Evolutionary conservation across 2,888 invertebrate genomes (phyloP).

Genomic region (Sphecodes monilicornis): DNA sequence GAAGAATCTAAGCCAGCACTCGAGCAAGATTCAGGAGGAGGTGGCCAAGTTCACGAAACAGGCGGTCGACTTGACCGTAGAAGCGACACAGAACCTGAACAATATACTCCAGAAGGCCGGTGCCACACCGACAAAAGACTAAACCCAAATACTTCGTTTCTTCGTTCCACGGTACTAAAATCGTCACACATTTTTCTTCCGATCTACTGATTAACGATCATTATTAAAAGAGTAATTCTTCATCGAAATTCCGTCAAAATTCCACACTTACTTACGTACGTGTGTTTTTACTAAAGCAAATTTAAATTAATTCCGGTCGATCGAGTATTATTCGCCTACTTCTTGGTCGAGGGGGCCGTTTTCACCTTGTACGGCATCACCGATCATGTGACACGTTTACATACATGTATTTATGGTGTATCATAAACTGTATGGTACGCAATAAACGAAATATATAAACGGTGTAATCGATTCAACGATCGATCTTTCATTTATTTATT

Average conservation of each 20-base stretch:
- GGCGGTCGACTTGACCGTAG: constrained; percentile 78
- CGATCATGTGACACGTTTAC: neutral
- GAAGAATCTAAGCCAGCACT: constrained; percentile 76
- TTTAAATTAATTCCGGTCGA: neutral
- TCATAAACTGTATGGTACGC: neutral
- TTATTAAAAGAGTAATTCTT: neutral
- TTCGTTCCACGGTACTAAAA: neutral
- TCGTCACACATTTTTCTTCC: neutral
- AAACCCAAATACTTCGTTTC: neutral
- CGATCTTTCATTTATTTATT: neutral
- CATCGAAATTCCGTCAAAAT: too few relatives aligned
- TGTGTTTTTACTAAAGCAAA: neutral
- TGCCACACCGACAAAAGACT: constrained; percentile 45
- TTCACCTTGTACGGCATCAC: neutral
- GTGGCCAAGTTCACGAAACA: constrained; percentile 79
- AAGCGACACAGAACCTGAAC: constrained; percentile 79
- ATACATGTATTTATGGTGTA: neutral
- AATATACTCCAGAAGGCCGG: constrained; percentile 77
- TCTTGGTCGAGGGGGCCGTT: neutral
- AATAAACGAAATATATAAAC: neutral
- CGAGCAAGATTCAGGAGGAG: constrained; percentile 78
- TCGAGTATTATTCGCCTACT: neutral
- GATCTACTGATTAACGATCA: neutral
- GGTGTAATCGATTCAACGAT: neutral
- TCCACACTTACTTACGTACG: neutral